Evolutionary conservation across 37 sponge, comb jelly and placozoan genomes (phyloP).

Genomic region (Ianthella basta): DNA sequence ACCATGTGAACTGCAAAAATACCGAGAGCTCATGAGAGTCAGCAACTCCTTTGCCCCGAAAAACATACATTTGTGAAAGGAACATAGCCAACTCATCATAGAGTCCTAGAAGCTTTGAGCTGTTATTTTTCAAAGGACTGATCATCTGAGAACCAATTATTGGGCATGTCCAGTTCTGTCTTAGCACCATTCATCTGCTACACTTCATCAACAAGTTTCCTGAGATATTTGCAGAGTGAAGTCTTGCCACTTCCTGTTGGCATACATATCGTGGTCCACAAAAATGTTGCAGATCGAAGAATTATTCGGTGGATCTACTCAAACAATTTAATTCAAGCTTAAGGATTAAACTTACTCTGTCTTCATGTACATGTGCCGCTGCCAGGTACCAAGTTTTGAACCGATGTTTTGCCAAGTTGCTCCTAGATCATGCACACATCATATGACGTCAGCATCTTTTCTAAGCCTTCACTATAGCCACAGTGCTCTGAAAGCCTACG

Average conservation of each 20-base stretch:
- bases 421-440: too few species aligned
- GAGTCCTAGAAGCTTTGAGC: slow-evolving; percentile 29
- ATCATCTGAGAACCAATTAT: slow-evolving; percentile 31
- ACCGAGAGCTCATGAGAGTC: slow-evolving; percentile 32
- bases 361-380: too few species aligned
- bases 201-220: slow-evolving; percentile 1
- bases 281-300: too few species aligned
- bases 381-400: too few species aligned
- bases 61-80: slow-evolving; percentile 29
- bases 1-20: slow-evolving; percentile 43
- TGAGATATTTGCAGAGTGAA: slow-evolving; percentile 32
- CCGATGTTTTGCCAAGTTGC: too few species aligned
- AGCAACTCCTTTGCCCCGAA: slow-evolving; percentile 26
- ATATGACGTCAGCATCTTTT: too few species aligned
- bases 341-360: too few species aligned
- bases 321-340: too few species aligned
- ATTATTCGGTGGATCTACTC: too few species aligned
- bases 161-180: not conserved
- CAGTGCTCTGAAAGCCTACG: slow-evolving; percentile 19
- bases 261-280: too few species aligned
- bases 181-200: too few species aligned
- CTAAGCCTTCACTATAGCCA: too few species aligned
- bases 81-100: slow-evolving; percentile 55
- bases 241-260: slow-evolving; percentile 47
- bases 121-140: slow-evolving; percentile 41